Conservation (phyloP, 2,888 invertebrate genomes). For the Agonopterix alstromeriana region DNA sequence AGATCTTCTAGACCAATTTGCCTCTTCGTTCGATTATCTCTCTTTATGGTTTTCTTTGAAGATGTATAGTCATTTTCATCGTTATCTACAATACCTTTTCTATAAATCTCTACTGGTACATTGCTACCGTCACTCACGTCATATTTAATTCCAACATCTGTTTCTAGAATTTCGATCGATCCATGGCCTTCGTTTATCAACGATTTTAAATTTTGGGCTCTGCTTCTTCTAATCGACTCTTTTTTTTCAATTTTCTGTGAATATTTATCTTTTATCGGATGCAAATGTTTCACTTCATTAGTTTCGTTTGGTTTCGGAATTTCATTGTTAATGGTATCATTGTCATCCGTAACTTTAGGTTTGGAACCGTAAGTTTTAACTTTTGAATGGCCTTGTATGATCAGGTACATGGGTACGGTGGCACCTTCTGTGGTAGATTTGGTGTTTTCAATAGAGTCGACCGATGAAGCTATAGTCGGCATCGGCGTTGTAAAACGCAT, state of each 20-base stretch:
- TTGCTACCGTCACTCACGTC: slow-evolving; percentile 74
- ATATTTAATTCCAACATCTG: slow-evolving; percentile 75
- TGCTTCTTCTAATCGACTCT: slow-evolving; percentile 34
- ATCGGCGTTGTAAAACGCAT: slow-evolving; percentile 69
- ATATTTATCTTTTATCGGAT: slow-evolving; percentile 55
- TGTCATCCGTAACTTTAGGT: slow-evolving; percentile 54
- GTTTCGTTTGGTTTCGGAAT: slow-evolving; percentile 69
- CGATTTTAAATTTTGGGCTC: slow-evolving; percentile 53
- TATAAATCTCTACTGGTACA: slow-evolving; percentile 73
- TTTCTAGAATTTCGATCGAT: slow-evolving; percentile 75
- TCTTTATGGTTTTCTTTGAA: slow-evolving; percentile 19
- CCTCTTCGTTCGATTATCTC: slow-evolving; percentile 38
- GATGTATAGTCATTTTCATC: slow-evolving; percentile 54
- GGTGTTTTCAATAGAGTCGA: slow-evolving; percentile 23
- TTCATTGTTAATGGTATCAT: slow-evolving; percentile 60
- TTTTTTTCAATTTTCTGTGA: slow-evolving; percentile 40
- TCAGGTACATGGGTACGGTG: slow-evolving; percentile 82
- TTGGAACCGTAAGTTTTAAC: slow-evolving; percentile 88
- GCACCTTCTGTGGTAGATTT: slow-evolving; percentile 64
- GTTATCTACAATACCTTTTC: slow-evolving; percentile 78
- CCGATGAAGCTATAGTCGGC: slow-evolving; percentile 70
- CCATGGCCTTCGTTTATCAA: slow-evolving; percentile 59
- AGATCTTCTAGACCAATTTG: slow-evolving; percentile 61
- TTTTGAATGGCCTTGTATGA: slow-evolving; percentile 91
- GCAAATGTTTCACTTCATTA: slow-evolving; percentile 76